phyloP scores from a whole-genome alignment of 1,140 invertebrate species.

The Orius insidiosus region DNA sequence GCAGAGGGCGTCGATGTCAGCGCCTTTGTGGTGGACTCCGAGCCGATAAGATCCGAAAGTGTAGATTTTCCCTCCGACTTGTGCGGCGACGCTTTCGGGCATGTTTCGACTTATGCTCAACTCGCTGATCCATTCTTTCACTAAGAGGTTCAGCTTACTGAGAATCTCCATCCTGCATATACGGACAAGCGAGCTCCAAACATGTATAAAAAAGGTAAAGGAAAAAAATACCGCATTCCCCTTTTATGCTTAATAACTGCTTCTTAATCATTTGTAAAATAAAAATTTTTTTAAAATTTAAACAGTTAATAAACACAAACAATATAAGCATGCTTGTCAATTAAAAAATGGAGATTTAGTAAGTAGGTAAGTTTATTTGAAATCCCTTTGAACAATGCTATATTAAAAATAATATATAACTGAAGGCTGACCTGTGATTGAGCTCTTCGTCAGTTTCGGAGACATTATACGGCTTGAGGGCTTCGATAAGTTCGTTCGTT shows the following conservation, averaged over 20 bases:
- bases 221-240: too few species aligned
- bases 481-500: conserved; percentile 66
- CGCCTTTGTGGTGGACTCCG: conserved; percentile 88
- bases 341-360: too few species aligned
- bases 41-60: conserved; percentile 93
- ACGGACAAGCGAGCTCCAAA: too few species aligned
- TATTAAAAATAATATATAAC: neutral
- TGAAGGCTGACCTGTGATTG: conserved; percentile 49
- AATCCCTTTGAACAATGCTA: too few species aligned
- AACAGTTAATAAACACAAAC: too few species aligned
- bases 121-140: conserved; percentile 83
- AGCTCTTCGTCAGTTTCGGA: conserved; percentile 84
- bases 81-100: conserved; percentile 66
- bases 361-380: neutral
- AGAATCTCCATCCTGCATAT: conserved; percentile 35
- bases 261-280: too few species aligned
- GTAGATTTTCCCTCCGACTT: conserved; percentile 93
- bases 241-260: too few species aligned
- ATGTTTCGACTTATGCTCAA: conserved; percentile 72
- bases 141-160: conserved; percentile 70
- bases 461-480: conserved; percentile 70
- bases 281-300: too few species aligned
- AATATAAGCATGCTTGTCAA: too few species aligned
- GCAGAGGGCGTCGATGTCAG: conserved; percentile 97
- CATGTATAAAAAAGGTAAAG: too few species aligned